Evolutionary conservation across 2,888 invertebrate species (phyloP).

Genomic region (Tryphoninae sp.): DNA sequence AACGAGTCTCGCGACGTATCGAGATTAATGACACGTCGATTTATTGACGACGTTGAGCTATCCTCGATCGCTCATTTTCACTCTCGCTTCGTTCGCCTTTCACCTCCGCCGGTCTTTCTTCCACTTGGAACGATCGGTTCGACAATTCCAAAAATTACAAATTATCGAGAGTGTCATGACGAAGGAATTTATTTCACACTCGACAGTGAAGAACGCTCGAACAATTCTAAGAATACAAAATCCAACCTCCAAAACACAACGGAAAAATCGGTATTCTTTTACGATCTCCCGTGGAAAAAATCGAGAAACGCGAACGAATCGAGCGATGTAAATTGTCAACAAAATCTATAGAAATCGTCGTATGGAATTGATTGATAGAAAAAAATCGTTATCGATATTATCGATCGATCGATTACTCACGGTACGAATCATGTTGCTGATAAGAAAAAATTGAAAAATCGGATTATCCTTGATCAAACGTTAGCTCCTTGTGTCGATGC

Average conservation of each 20-base stretch:
- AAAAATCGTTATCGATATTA: neutral
- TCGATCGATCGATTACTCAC: slow-evolving; percentile 67
- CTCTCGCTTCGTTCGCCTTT: slow-evolving; percentile 21
- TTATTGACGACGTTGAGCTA: neutral
- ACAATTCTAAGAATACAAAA: too few species aligned
- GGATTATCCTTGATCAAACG: slow-evolving; percentile 19
- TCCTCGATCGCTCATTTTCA: slow-evolving; percentile 24
- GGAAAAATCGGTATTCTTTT: too few species aligned
- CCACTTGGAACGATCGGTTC: neutral
- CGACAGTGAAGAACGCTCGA: neutral
- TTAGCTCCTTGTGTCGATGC: slow-evolving; percentile 45
- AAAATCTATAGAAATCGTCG: too few species aligned
- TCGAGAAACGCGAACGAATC: too few species aligned
- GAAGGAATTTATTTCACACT: neutral
- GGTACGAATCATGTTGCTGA: slow-evolving; percentile 62
- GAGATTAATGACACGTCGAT: too few species aligned
- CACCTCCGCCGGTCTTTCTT: slow-evolving; percentile 21
- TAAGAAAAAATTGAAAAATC: slow-evolving; percentile 2
- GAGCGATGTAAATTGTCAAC: too few species aligned
- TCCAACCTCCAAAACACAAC: too few species aligned
- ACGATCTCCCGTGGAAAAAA: too few species aligned
- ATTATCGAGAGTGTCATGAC: neutral
- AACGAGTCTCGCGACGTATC: neutral
- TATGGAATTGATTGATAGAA: too few species aligned
- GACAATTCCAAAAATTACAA: slow-evolving; percentile 10